These are phyloP conservation scores for Poeciliopsis paucimaculata DNA, from an alignment of 2,797 vertebrate genomes.

Conservation along the genomic window DNA sequence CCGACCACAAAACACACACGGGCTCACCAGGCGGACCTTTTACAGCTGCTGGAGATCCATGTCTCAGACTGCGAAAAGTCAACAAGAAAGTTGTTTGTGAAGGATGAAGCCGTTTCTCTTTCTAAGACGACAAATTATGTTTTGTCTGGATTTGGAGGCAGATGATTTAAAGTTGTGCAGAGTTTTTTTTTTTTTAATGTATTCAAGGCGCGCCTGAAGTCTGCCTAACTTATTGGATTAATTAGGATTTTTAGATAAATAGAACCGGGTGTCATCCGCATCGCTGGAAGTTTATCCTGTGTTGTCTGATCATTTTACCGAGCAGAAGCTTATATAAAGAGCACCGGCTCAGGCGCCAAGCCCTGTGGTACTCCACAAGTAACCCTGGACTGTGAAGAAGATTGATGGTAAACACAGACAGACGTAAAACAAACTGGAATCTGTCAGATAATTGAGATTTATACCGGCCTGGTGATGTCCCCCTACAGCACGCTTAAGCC, in stretches of 20 bases:
- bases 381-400: not conserved
- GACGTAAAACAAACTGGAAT: not conserved
- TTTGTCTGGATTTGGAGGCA: not conserved
- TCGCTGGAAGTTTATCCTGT: not conserved
- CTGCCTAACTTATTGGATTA: not conserved
- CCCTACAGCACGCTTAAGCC: not conserved
- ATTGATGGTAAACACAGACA: not conserved
- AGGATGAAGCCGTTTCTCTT: not conserved
- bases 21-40: not conserved
- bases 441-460: not conserved
- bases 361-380: constrained; percentile 1
- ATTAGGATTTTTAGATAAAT: not conserved
- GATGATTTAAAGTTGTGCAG: not conserved
- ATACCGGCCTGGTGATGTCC: not conserved
- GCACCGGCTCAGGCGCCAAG: not conserved
- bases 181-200: not conserved
- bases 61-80: constrained; percentile 35
- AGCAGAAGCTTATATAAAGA: not conserved
- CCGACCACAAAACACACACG: constrained; percentile 24
- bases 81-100: constrained; percentile 32
- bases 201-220: not conserved
- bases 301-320: not conserved
- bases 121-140: not conserved
- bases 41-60: constrained; percentile 24
- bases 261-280: not conserved